phyloP scores from a whole-genome alignment of 1,140 invertebrate genomes.

The Dufourea novaeangliae region DNA sequence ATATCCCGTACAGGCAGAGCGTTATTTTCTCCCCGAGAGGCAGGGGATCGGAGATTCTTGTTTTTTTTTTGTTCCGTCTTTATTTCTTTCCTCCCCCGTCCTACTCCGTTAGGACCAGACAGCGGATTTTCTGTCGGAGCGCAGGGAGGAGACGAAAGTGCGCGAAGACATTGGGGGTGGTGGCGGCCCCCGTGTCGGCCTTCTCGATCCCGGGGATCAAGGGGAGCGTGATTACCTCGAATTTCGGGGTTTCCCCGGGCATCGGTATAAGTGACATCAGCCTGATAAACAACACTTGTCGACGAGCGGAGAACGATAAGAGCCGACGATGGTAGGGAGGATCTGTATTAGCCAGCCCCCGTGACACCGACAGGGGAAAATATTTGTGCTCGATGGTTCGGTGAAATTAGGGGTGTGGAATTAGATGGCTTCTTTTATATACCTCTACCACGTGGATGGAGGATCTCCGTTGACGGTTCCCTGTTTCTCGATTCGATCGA shows the following conservation, averaged over 20 bases:
- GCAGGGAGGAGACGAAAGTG: slow-evolving; percentile 39
- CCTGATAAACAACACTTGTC: slow-evolving; percentile 66
- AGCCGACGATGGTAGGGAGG: slow-evolving; percentile 38
- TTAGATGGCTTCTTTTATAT: slow-evolving; percentile 17
- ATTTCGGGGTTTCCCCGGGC: slow-evolving; percentile 54
- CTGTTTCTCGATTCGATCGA: too few species aligned
- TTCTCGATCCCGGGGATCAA: slow-evolving; percentile 21
- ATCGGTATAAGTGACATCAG: slow-evolving; percentile 58
- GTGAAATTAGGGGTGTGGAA: slow-evolving; percentile 46
- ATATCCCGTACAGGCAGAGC: slow-evolving; percentile 64
- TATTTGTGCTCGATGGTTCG: slow-evolving; percentile 44
- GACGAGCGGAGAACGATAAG: slow-evolving; percentile 59
- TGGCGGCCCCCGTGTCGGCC: too few species aligned
- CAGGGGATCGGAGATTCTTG: slow-evolving; percentile 13
- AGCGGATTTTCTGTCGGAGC: slow-evolving; percentile 35
- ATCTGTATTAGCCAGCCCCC: slow-evolving; percentile 20
- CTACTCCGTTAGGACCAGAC: slow-evolving; percentile 28
- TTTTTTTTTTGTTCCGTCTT: slow-evolving; percentile 1
- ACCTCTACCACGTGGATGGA: too few species aligned
- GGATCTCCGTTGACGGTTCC: too few species aligned
- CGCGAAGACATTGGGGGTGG: slow-evolving; percentile 54
- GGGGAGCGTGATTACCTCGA: slow-evolving; percentile 56
- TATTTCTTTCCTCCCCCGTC: slow-evolving; percentile 3
- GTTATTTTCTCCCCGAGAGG: slow-evolving; percentile 66
- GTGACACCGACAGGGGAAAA: slow-evolving; percentile 4